Conservation (phyloP, 2,113 vertebrate species). For the Columba janthina region DNA sequence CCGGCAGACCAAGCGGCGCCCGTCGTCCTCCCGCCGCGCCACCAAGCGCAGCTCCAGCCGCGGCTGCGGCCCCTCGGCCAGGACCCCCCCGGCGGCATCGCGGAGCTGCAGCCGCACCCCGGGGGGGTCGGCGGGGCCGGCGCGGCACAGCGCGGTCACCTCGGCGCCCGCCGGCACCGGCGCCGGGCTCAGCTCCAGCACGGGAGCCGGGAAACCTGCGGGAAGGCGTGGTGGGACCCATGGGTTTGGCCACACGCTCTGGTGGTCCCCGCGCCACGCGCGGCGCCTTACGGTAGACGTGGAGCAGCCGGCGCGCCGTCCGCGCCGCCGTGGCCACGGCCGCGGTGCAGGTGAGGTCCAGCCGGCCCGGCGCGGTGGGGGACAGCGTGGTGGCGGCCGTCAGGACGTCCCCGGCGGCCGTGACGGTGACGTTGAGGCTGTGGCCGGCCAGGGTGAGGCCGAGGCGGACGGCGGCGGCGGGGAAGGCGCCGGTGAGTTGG, state of each 20-base stretch:
- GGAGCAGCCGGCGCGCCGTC: background rate
- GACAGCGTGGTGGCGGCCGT: fast-evolving
- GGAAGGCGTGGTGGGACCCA: fast-evolving
- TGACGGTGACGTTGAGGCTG: background rate
- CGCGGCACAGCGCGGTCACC: background rate
- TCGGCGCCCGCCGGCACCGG: fast-evolving
- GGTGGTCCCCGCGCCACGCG: too few relatives aligned
- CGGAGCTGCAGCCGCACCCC: background rate
- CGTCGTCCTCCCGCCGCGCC: background rate
- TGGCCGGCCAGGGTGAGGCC: background rate
- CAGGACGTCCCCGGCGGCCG: background rate
- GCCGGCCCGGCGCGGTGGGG: fast-evolving
- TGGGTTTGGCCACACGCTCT: too few relatives aligned
- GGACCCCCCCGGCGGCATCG: background rate
- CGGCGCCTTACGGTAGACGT: background rate
- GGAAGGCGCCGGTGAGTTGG: background rate
- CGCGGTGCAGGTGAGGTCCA: background rate
- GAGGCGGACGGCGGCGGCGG: background rate
- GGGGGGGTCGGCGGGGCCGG: fast-evolving
- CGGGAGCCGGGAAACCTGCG: background rate
- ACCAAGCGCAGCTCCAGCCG: background rate
- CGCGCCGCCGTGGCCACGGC: background rate
- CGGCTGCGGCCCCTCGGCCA: background rate
- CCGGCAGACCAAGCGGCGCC: background rate
- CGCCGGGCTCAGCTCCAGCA: background rate